Percentiles rank a stretch among this genome's conserved stretches.
Conservation (phyloP, 53 echinoderm and acorn worm genomes). For the Paracentrotus lividus region DNA sequence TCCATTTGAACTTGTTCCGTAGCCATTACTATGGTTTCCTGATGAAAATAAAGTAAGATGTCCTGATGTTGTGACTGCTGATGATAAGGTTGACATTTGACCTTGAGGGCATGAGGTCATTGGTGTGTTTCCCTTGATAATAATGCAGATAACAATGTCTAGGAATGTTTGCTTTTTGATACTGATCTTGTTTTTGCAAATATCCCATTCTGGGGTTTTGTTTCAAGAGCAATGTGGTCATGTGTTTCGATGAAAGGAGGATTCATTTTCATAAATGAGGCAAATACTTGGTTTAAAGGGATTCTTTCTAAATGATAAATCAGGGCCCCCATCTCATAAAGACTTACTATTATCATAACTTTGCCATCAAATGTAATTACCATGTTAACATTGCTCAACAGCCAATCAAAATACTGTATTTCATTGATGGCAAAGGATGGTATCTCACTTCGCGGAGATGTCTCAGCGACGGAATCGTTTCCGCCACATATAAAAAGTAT, state of each 20-base stretch:
- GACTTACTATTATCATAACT: too few relatives aligned
- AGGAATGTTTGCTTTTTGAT: conserved; percentile 48
- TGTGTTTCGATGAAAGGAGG: not conserved
- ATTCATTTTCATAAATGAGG: not conserved
- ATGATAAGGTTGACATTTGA: conserved; percentile 18
- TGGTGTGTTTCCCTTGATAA: conserved; percentile 38
- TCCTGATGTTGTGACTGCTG: conserved; percentile 5
- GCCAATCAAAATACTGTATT: too few relatives aligned
- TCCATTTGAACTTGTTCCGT: not conserved
- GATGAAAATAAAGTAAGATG: conserved; percentile 6
- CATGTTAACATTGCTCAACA: too few relatives aligned
- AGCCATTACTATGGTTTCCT: not conserved
- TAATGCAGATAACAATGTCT: not conserved
- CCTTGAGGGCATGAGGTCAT: conserved; percentile 41
- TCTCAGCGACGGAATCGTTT: too few relatives aligned
- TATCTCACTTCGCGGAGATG: too few relatives aligned
- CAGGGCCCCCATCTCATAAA: too few relatives aligned
- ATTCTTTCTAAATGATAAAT: too few relatives aligned
- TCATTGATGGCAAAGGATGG: too few relatives aligned
- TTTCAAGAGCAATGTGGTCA: not conserved
- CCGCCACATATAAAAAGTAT: too few relatives aligned
- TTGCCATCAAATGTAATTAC: too few relatives aligned
- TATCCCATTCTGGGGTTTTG: not conserved
- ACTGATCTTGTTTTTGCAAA: conserved; percentile 21
- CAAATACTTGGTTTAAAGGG: not conserved